Evolutionary conservation across 2,113 vertebrate species (phyloP), one percentile per base, ranked within the genome.

Genomic region (Cariama cristata): DNA sequence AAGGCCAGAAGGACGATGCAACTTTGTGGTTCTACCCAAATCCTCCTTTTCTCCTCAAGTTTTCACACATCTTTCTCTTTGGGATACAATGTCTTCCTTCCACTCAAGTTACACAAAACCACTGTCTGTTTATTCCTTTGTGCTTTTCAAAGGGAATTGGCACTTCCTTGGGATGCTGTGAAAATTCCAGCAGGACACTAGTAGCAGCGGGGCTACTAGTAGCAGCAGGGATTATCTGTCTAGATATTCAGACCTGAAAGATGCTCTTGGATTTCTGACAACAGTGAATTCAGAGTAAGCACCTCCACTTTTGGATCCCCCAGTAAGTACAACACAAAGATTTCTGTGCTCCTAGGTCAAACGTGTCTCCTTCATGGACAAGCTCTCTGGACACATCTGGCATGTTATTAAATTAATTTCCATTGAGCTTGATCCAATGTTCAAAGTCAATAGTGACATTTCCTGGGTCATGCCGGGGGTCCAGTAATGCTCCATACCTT

Each of bases 381-480:
- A 55, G 66, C 66, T 91, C 58, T 79, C 80, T 95, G 93, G 96
- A 95, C 93, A 93, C 89, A 96, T 95, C 95, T 94, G 94, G 89
- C 59, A 62, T 8, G 49, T 80, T 91, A 96, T 88, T 77, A 94
- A 77, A 91, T 88, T 93, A 79, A 97, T 96, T 96, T 95, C 77
- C 94, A 85, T 53, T 90, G 71, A 93, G 87, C 87, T 93, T 86
- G 91, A 96, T 93, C 77, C 91, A 91, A 9, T 91, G 93, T 90
- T 96, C 96, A 96, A 90, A 94, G 89, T 96, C 94, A 97, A 94
- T 77, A 92, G 71, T 79, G 93, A 96, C 89, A 96, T 94, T 93
- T 96, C 81, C 80, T 91, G 91, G 94, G 91, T 95, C 89, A 85
- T 88, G 77, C n/a, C 24, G 22, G 74, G 96, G 81, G 93, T 95